Evolutionary conservation across 2,797 vertebrate species (phyloP).

Genomic region (Pelodytes ibericus): DNA sequence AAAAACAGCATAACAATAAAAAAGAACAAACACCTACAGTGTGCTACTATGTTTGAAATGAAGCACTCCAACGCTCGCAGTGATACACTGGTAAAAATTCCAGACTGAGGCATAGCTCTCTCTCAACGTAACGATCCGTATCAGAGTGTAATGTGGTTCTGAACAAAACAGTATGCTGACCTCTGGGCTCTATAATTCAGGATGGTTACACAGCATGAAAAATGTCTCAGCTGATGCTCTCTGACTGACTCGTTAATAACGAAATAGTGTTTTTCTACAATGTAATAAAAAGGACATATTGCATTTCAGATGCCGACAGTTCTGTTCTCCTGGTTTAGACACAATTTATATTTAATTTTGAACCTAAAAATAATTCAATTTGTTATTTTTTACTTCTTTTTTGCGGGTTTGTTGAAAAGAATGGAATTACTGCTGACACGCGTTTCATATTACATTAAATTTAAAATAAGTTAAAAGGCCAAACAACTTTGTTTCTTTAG

Average conservation of each 20-base stretch:
- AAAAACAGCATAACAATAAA: no score
- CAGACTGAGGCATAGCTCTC: neutral
- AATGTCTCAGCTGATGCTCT: neutral
- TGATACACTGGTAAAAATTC: neutral
- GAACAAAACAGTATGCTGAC: constrained; percentile 13
- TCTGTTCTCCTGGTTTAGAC: no score
- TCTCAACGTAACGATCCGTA: constrained; percentile 14
- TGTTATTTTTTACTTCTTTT: no score
- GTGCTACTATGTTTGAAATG: neutral
- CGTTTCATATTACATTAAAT: no score
- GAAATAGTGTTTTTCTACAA: neutral
- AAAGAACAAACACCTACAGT: no score
- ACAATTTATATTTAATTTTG: no score
- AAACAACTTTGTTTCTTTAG: no score
- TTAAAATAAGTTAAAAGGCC: no score
- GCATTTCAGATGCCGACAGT: neutral
- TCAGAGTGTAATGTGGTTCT: constrained; percentile 14
- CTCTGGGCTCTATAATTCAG: constrained; percentile 8
- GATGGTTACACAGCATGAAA: constrained; percentile 14
- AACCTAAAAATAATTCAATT: no score
- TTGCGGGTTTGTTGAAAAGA: no score
- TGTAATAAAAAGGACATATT: neutral
- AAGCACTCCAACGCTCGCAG: neutral
- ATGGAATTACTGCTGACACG: no score
- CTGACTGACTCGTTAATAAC: neutral